Conservation (phyloP, 2,113 vertebrate species). For the Sander lucioperca region DNA sequence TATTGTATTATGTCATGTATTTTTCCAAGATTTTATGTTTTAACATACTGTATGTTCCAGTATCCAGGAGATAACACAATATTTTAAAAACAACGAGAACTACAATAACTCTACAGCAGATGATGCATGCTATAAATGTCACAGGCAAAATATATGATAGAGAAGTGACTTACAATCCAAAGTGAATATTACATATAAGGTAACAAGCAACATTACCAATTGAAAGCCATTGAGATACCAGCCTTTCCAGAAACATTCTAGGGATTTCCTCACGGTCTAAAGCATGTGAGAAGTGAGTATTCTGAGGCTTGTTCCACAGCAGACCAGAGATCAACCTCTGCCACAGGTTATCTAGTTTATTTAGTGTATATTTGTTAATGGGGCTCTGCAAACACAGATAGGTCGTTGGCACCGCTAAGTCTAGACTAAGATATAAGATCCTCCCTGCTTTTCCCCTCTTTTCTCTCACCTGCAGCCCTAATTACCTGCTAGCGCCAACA, state of each 20-base stretch:
- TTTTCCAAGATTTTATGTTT: too few species aligned
- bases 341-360: conserved; percentile 57
- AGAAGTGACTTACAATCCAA: not conserved
- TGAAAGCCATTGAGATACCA: not conserved
- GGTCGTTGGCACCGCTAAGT: conserved; percentile 76
- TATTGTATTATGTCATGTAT: too few species aligned
- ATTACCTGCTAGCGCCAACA: conserved; percentile 64
- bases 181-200: not conserved
- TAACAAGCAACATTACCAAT: not conserved
- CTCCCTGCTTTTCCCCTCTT: conserved; percentile 6
- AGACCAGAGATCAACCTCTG: conserved; percentile 18
- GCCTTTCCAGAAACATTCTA: not conserved
- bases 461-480: conserved; percentile 61
- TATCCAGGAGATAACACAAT: not conserved
- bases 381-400: conserved; percentile 64
- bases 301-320: not conserved
- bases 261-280: not conserved
- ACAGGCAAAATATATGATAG: not conserved
- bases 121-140: not conserved
- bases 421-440: conserved; percentile 73
- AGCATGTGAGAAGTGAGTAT: not conserved
- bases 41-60: too few species aligned
- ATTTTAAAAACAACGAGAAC: not conserved
- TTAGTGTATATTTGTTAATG: conserved; percentile 70
- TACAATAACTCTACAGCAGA: not conserved